Conservation (phyloP, 2,113 vertebrate species). For the Oreochromis tanganicae region DNA sequence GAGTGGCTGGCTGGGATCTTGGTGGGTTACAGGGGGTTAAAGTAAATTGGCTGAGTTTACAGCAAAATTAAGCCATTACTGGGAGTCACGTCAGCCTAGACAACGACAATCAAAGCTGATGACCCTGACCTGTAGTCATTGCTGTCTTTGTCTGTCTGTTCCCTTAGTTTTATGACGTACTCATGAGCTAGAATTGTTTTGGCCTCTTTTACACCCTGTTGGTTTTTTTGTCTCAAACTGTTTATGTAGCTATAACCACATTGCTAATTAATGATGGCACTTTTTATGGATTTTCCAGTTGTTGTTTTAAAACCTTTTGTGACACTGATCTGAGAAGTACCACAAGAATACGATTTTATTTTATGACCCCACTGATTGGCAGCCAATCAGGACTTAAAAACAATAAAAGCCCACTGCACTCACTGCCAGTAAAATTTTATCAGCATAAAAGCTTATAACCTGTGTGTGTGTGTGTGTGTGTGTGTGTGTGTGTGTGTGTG, state of each 20-base stretch:
- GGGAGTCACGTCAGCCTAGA: neutral
- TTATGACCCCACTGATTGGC: neutral
- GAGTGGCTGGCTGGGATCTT: neutral
- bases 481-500: neutral
- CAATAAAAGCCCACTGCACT: neutral
- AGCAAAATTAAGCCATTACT: neutral
- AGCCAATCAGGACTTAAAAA: neutral
- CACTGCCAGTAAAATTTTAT: neutral
- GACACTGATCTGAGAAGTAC: slow-evolving; percentile 2
- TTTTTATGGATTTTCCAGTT: slow-evolving; percentile 28
- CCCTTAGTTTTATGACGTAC: neutral
- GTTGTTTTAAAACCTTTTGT: slow-evolving; percentile 13
- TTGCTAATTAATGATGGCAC: slow-evolving; percentile 29
- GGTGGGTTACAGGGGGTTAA: neutral
- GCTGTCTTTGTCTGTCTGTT: neutral
- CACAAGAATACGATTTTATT: slow-evolving; percentile 21
- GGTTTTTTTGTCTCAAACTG: neutral
- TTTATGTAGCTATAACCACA: slow-evolving; percentile 12
- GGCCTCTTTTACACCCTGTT: neutral
- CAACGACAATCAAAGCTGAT: neutral
- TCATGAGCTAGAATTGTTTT: slow-evolving; percentile 9
- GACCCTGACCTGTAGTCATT: neutral
- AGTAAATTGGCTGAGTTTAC: neutral
- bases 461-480: neutral
- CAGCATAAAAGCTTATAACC: neutral